Evolutionary conservation across 2,113 vertebrate species (phyloP), one percentile per base, ranked within the genome.

Genomic region (Steatornis caripensis): DNA sequence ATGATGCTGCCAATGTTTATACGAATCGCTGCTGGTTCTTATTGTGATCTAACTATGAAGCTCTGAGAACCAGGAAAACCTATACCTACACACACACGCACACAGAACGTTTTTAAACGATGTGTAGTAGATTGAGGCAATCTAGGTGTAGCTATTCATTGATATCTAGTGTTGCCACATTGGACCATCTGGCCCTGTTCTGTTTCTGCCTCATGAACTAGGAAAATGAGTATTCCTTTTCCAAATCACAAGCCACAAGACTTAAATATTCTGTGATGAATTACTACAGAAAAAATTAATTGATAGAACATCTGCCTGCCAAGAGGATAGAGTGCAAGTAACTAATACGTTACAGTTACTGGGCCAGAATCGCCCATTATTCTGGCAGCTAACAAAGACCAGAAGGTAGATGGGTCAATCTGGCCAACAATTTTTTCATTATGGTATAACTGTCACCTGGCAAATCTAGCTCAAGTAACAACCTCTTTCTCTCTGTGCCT

Each of bases 241-340:
- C 95, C 93, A 94, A 97, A 82, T 55, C 91, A 76, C 51, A 51
- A 93, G 65, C 60, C 80, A 90, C 61, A 10, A 82, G 74, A 89
- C 39, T 94, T 93, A 95, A 95, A 96, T 89, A 89, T 85, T 93
- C 43, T 12, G 57, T 96, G 94, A 96, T 94, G 46, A 95, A 97
- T 96, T 91, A 65, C 81, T 89, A 78, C 74, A 91, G 81, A 87
- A 96, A 95, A 87, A 92, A 89, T 10, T 78, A 94, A 96, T 95
- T 94, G 96, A 95, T 83, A 94, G 78, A 96, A 95, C 93, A 95
- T 94, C 96, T 97, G 93, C 81, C 78, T 96, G 94, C 91, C 91
- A 95, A 89, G 80, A 95, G 95, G 89, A 96, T 5, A 43, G 65
- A 95, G 81, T 95, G 65, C 45, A 64, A 91, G 77, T 48, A 84